phyloP scores from a whole-genome alignment of 2,888 invertebrate genomes.

The Barypeithes pellucidus region DNA sequence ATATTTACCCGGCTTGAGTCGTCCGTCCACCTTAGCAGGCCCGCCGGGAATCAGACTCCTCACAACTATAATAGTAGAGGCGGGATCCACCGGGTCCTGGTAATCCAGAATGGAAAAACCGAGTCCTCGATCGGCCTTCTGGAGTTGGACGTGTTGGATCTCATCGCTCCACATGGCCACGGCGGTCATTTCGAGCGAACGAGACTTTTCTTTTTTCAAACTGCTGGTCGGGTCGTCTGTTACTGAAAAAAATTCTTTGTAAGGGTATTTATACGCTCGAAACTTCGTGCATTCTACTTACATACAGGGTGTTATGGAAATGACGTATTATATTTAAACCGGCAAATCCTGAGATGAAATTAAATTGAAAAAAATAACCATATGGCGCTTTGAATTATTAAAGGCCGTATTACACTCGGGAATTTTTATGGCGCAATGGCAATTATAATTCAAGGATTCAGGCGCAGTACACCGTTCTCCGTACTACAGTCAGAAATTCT shows the following conservation, averaged over 20 bases:
- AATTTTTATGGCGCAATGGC: no score
- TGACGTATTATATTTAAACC: no score
- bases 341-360: no score
- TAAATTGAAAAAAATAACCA: no score
- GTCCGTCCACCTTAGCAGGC: slow-evolving; percentile 95
- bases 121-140: slow-evolving; percentile 95
- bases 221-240: slow-evolving; percentile 73
- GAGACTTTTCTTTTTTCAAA: slow-evolving; percentile 83
- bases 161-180: slow-evolving; percentile 98
- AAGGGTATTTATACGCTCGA: neutral
- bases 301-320: no score
- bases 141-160: slow-evolving; percentile 91
- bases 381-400: no score
- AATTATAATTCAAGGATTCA: no score
- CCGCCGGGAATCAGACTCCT: slow-evolving; percentile 98
- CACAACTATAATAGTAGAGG: slow-evolving; percentile 97
- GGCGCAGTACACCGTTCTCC: no score
- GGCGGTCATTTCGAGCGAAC: slow-evolving; percentile 87
- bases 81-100: slow-evolving; percentile 96
- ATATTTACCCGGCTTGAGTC: slow-evolving; percentile 64
- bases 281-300: no score
- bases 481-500: no score
- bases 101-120: slow-evolving; percentile 99
- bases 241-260: slow-evolving; percentile 24
- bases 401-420: no score